These are phyloP conservation scores for Edolisoma coerulescens DNA, from an alignment of 2,113 vertebrate species.

Conservation along the genomic window DNA sequence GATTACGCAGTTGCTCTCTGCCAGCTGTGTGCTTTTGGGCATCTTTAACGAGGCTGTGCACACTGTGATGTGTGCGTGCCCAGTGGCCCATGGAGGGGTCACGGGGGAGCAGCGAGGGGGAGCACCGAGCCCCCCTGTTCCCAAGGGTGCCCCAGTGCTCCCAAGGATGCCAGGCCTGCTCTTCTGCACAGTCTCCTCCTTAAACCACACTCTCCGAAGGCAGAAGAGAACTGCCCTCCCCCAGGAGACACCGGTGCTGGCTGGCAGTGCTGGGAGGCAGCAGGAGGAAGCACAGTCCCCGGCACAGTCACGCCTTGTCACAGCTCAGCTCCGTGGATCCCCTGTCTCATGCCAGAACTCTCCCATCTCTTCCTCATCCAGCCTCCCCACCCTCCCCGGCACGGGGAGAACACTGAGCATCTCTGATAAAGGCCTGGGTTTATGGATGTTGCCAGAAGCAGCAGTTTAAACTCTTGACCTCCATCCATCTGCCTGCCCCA, in stretches of 20 bases:
- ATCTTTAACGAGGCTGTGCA: not conserved
- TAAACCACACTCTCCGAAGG: not conserved
- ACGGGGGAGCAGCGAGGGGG: fast-evolving
- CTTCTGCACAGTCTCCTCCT: not conserved
- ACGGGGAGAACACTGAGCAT: fast-evolving
- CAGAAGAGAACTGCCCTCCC: not conserved
- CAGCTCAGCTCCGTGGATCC: not conserved
- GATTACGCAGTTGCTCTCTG: not conserved
- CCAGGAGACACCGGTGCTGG: fast-evolving
- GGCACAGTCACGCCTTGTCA: fast-evolving
- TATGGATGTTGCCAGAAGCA: not conserved
- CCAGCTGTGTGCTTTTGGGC: not conserved
- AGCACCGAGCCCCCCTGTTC: not conserved
- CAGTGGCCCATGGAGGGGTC: not conserved
- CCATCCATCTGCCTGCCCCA: fast-evolving
- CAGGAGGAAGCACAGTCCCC: not conserved
- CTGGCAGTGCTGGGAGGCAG: not conserved
- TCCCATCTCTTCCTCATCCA: not conserved
- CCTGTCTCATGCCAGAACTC: not conserved
- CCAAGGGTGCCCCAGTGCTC: not conserved
- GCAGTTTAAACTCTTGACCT: not conserved
- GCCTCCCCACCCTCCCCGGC: not conserved
- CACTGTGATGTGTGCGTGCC: not conserved
- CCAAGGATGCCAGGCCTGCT: no score
- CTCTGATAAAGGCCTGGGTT: not conserved